Percentiles rank a stretch among this genome's conserved stretches.
Conservation (phyloP, 35 echinoderm and acorn worm genomes). For the Amphiura filiformis region DNA sequence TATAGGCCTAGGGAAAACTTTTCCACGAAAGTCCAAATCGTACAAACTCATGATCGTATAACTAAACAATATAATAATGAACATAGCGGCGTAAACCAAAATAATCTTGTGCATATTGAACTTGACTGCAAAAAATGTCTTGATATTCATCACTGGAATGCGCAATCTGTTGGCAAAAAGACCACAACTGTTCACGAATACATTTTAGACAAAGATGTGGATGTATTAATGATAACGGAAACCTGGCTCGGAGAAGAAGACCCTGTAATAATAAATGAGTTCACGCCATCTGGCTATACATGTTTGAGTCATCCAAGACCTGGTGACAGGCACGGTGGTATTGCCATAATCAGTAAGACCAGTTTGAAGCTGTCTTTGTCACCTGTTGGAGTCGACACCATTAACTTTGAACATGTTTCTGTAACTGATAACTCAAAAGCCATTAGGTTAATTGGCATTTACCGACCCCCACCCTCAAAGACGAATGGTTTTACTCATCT, state of each 20-base stretch:
- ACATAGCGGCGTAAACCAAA: neutral
- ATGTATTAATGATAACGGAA: slow-evolving; percentile 32
- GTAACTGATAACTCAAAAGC: neutral
- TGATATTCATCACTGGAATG: slow-evolving; percentile 32
- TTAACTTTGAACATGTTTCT: slow-evolving; percentile 35
- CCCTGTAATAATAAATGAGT: slow-evolving; percentile 32
- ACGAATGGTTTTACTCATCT: slow-evolving; percentile 12
- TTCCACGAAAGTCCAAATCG: too few species aligned
- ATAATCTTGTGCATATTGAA: too few species aligned
- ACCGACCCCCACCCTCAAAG: slow-evolving; percentile 44
- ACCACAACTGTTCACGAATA: slow-evolving; percentile 19
- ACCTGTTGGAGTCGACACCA: neutral
- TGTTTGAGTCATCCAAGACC: slow-evolving; percentile 26
- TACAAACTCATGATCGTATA: too few species aligned
- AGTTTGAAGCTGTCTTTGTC: neutral
- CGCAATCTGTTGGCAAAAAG: slow-evolving; percentile 42
- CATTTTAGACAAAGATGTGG: slow-evolving; percentile 30
- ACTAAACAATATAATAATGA: neutral
- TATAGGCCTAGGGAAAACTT: too few species aligned
- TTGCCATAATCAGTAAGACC: neutral
- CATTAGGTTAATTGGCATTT: slow-evolving; percentile 6
- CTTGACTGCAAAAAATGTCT: neutral
- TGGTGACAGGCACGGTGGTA: slow-evolving; percentile 11
- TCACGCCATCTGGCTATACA: slow-evolving; percentile 42
- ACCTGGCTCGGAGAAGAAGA: slow-evolving; percentile 42